Evolutionary conservation across 2,888 invertebrate genomes (phyloP).

Genomic region (Sesia apiformis): DNA sequence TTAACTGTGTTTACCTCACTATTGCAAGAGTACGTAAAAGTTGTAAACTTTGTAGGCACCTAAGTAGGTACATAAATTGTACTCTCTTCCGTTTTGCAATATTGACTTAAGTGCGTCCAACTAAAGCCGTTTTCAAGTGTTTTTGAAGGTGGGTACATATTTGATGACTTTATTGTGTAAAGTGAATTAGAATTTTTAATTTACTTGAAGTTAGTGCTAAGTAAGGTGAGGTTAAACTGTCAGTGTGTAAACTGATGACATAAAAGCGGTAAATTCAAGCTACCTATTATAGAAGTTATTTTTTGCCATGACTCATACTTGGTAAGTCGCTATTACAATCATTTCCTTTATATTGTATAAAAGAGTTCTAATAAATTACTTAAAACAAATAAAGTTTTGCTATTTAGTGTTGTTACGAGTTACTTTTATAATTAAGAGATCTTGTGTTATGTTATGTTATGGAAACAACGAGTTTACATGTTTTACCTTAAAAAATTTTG

Average conservation of each 20-base stretch:
- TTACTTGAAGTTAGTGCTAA: conserved; percentile 2
- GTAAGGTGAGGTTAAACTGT: conserved; percentile 10
- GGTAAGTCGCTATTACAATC: too few relatives aligned
- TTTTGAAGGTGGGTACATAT: conserved; percentile 1
- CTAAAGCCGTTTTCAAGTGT: too few relatives aligned
- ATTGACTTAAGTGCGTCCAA: too few relatives aligned
- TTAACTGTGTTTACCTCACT: neutral
- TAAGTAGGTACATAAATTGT: neutral
- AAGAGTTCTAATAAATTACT: too few relatives aligned
- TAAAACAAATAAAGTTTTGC: neutral
- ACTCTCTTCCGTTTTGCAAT: too few relatives aligned
- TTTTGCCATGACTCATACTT: conserved; percentile 30
- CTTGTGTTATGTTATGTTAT: neutral
- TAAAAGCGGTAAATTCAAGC: conserved; percentile 38
- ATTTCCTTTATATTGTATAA: too few relatives aligned
- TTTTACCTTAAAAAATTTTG: neutral
- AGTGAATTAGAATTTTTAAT: neutral
- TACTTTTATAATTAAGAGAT: neutral
- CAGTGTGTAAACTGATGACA: conserved; percentile 9
- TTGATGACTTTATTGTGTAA: neutral
- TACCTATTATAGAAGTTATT: conserved; percentile 16
- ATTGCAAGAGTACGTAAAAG: neutral
- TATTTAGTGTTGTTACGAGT: neutral
- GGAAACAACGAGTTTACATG: neutral
- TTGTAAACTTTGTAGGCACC: neutral